Percentiles rank a stretch among this genome's conserved stretches.
These are phyloP conservation scores for Sebastes elongatus DNA, from an alignment of 2,797 vertebrate species.

Conservation along the genomic window DNA sequence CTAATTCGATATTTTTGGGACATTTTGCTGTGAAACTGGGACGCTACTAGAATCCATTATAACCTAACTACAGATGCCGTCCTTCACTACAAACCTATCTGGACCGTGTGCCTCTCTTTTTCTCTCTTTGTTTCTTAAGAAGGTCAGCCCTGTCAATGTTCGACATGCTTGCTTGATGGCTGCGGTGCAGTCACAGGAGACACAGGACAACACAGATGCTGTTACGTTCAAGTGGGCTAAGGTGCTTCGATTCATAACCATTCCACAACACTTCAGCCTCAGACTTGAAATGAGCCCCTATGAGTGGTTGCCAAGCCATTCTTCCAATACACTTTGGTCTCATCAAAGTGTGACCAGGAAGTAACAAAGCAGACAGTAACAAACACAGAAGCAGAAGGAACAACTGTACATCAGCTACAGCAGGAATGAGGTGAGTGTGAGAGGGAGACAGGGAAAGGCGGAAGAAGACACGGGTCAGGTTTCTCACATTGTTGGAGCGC, in stretches of 20 bases:
- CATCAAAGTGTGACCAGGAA: slow-evolving; percentile 66
- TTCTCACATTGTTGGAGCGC: slow-evolving; percentile 97
- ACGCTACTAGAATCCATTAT: background rate
- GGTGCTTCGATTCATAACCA: slow-evolving; percentile 5
- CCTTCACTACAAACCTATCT: background rate
- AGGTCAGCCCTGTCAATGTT: background rate
- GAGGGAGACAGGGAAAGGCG: background rate
- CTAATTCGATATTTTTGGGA: background rate
- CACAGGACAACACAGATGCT: slow-evolving; percentile 41
- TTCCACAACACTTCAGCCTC: slow-evolving; percentile 29
- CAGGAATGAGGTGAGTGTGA: slow-evolving; percentile 41
- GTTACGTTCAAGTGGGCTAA: slow-evolving; percentile 1
- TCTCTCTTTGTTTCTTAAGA: slow-evolving; percentile 5
- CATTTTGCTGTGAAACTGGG: background rate
- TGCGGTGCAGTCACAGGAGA: slow-evolving; percentile 23
- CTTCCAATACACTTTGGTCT: slow-evolving; percentile 65
- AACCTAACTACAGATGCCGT: background rate
- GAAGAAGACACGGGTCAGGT: slow-evolving; percentile 1
- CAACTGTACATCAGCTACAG: background rate
- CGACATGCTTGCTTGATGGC: slow-evolving; percentile 27
- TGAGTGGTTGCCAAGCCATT: slow-evolving; percentile 50
- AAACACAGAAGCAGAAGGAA: slow-evolving; percentile 43
- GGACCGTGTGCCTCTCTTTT: background rate
- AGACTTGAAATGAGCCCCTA: background rate
- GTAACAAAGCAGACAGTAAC: slow-evolving; percentile 49